Base-by-base conservation (phyloP, 2,888 invertebrate species). In the Synergus gifuensis region DNA sequence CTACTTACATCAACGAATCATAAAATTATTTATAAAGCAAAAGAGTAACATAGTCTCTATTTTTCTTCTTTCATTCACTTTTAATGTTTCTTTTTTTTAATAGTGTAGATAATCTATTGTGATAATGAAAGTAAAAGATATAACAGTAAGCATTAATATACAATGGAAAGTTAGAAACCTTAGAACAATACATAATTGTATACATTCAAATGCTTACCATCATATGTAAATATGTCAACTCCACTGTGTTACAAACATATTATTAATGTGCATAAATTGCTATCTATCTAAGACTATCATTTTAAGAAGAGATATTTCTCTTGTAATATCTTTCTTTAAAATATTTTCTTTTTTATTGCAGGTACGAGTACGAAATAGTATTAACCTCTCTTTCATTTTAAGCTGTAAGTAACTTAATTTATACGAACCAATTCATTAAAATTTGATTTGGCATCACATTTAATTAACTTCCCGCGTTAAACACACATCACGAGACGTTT, bases 181-280 rank as follows among this genome's bases (percentile, higher is more conserved):
- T 22, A 62, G 62, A 62, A 62, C 62, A 62, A 62, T 62, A 28
- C 28, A 62, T 28, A 28, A 62, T 62, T 62, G 62, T 62, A 62
- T 14, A 62, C 12, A 62, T 62, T 22, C 28, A 28, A 62, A 28
- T 28, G 14, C 22, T 62, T 62, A 62, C 62, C 1, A 28, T 62
- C 28, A 62, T 62, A 62, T 62, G 28, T 22, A 62, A 62, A 62
- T 62, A 62, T 62, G 62, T 62, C 62, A 62, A 62, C 62, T 62
- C 11, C 28, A 28, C 22, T 14, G 18, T 22, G 1, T 4, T 28
- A 28, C 22, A 22, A 62, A 62, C 62, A 28, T 62, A 22, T 62
- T 14, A 62, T 62, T 62, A 62, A 62, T 62, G 62, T 14, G 62
- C 62, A 62, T 62, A 28, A 62, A 62, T 62, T 28, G 12, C 62